Evolutionary conservation across 2,797 vertebrate species (phyloP).

Genomic region (Buceros bicornis): DNA sequence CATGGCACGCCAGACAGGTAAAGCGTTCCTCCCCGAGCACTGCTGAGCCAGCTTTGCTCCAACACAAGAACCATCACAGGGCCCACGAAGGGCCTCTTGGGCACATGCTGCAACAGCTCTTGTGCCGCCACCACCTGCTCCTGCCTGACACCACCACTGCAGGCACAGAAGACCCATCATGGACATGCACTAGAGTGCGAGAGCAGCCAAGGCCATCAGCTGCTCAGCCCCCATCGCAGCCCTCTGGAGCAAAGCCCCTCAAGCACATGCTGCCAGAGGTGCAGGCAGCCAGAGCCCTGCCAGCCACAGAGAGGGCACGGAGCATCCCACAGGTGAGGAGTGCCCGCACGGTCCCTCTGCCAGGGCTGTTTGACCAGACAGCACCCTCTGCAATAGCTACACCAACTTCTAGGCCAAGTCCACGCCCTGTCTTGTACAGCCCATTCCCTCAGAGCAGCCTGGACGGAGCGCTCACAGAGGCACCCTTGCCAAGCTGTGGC

Average conservation of each 20-base stretch:
- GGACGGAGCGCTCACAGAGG: background rate
- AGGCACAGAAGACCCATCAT: background rate
- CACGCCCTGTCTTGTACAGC: accelerated
- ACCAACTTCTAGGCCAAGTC: background rate
- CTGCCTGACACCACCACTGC: accelerated
- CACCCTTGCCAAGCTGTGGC: background rate
- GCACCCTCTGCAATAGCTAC: background rate
- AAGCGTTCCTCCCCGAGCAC: accelerated
- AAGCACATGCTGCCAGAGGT: background rate
- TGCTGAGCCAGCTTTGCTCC: background rate
- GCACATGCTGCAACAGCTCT: accelerated
- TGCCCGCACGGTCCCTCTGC: background rate
- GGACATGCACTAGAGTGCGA: accelerated
- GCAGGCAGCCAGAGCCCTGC: background rate
- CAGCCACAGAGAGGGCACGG: background rate
- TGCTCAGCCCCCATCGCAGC: accelerated
- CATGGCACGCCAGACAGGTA: background rate
- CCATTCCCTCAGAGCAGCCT: background rate
- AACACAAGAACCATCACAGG: background rate
- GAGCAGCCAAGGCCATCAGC: background rate
- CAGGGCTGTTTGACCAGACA: background rate
- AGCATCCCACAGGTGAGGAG: background rate
- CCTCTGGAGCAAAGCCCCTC: accelerated
- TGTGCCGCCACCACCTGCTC: background rate
- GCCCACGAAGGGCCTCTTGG: background rate